phyloP scores from a whole-genome alignment of 2,113 vertebrate genomes.

The Pteruthius melanotis region DNA sequence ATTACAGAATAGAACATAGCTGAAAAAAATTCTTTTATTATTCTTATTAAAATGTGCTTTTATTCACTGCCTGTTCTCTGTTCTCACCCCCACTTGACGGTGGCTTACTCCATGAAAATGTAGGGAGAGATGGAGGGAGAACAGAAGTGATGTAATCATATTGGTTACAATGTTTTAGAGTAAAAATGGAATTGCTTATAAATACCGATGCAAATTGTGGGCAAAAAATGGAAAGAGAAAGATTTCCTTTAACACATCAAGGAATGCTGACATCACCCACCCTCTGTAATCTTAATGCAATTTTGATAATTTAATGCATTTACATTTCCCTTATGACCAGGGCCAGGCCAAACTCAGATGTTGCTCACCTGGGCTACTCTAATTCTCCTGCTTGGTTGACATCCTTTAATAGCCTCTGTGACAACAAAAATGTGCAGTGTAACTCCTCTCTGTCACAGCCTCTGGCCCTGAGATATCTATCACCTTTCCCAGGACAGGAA shows the following conservation, averaged over 20 bases:
- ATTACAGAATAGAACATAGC: background rate
- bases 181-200: background rate
- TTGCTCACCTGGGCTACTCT: background rate
- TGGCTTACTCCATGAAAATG: background rate
- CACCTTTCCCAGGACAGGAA: background rate
- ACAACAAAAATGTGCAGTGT: background rate
- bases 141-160: background rate
- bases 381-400: background rate
- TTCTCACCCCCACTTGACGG: background rate
- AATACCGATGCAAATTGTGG: background rate
- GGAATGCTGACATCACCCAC: background rate
- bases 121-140: background rate
- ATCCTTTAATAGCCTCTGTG: background rate
- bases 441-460: background rate
- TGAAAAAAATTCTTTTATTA: background rate
- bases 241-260: background rate
- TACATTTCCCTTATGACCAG: background rate
- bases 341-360: background rate
- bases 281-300: background rate
- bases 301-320: background rate
- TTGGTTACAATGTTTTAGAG: background rate
- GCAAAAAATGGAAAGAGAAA: background rate
- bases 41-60: background rate
- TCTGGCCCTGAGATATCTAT: background rate
- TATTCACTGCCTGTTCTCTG: background rate